phyloP scores from a whole-genome alignment of 2,797 vertebrate species.

The Nothura maculosa region DNA sequence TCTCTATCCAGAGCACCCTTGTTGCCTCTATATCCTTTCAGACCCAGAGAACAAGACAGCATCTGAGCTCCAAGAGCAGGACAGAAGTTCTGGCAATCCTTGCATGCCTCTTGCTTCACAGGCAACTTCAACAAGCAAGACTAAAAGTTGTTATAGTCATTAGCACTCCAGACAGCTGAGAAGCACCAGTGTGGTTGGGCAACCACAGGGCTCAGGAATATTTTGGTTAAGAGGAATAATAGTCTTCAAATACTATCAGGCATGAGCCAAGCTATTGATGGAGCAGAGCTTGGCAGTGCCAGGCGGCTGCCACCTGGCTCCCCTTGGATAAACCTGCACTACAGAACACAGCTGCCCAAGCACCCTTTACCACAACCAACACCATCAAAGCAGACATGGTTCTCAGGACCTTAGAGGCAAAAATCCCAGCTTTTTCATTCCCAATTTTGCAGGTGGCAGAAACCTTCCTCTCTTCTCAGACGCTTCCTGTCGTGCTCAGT shows the following conservation, averaged over 20 bases:
- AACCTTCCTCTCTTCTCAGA: background rate
- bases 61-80: background rate
- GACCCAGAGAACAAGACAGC: background rate
- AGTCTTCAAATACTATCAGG: background rate
- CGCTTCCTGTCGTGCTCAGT: background rate
- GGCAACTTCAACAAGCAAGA: background rate
- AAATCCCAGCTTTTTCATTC: background rate
- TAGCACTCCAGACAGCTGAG: background rate
- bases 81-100: background rate
- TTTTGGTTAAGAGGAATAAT: background rate
- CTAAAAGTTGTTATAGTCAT: background rate
- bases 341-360: background rate
- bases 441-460: background rate
- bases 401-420: background rate
- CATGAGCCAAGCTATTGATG: background rate
- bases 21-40: background rate
- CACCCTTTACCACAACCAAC: background rate
- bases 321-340: background rate
- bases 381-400: background rate
- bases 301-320: background rate
- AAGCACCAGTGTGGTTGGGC: background rate
- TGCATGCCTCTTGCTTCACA: accelerated
- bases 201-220: background rate
- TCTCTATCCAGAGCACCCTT: accelerated
- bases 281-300: background rate